Conservation (phyloP, 2,797 vertebrate genomes). For the Liasis olivaceus region DNA sequence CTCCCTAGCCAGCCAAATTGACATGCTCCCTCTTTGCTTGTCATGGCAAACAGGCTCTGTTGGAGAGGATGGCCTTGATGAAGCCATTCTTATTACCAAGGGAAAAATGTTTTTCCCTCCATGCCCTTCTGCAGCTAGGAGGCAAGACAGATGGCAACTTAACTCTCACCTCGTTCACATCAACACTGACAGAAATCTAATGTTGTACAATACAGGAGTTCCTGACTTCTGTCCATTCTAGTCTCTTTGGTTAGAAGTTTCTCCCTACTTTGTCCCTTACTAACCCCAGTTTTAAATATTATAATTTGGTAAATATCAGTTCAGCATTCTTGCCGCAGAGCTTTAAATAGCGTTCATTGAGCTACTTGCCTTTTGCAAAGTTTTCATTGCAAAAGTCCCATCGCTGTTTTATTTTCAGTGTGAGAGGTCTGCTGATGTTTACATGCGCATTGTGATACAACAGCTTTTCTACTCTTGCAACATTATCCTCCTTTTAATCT, state of each 20-base stretch:
- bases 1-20: too few species aligned
- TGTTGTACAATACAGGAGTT: conserved; percentile 64
- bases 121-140: neutral
- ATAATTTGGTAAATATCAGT: conserved; percentile 51
- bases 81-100: neutral
- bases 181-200: conserved; percentile 59
- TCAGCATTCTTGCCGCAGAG: conserved; percentile 11
- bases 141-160: neutral
- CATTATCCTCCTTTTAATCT: conserved; percentile 44
- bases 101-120: neutral
- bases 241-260: conserved; percentile 44
- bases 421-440: conserved; percentile 42
- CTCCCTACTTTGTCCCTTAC: conserved; percentile 50
- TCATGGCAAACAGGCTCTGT: neutral
- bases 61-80: neutral
- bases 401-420: conserved; percentile 15
- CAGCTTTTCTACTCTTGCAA: conserved; percentile 62
- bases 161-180: conserved; percentile 15
- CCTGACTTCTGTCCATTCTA: conserved; percentile 54
- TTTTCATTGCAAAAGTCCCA: conserved; percentile 46
- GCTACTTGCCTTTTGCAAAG: conserved; percentile 37
- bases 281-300: conserved; percentile 48
- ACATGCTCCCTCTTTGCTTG: too few species aligned
- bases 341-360: conserved; percentile 30
- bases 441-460: conserved; percentile 59